Conservation (phyloP, 2,888 invertebrate genomes). For the Lapara coniferarum region DNA sequence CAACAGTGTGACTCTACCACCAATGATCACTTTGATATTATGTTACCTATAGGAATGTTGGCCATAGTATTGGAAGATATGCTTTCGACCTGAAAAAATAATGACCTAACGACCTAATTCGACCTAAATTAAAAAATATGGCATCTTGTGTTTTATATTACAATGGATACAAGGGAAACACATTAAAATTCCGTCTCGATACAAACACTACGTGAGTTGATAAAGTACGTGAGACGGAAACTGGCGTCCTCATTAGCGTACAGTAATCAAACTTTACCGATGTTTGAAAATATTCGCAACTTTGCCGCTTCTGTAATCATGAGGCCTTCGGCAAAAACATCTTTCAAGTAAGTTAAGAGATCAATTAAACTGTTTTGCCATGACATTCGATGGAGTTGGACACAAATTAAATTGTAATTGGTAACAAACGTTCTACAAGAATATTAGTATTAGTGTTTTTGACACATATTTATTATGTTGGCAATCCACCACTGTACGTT, state of each 20-base stretch:
- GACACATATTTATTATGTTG: neutral
- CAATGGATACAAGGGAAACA: neutral
- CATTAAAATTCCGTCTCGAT: slow-evolving; percentile 40
- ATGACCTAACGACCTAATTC: no score
- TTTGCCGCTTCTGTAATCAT: slow-evolving; percentile 19
- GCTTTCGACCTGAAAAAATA: no score
- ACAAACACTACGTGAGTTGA: slow-evolving; percentile 50
- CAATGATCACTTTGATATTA: no score
- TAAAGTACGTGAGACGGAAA: slow-evolving; percentile 53
- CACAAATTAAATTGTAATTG: neutral
- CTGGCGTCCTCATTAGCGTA: slow-evolving; percentile 45
- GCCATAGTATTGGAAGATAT: no score
- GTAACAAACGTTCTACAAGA: no score
- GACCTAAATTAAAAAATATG: no score
- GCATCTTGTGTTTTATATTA: neutral
- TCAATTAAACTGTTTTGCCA: slow-evolving; percentile 2
- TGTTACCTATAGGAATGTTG: no score
- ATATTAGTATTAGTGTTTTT: no score
- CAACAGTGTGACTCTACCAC: no score
- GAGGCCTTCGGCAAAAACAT: neutral
- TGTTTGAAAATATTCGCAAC: slow-evolving; percentile 31
- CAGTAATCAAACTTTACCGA: slow-evolving; percentile 44
- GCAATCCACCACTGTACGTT: no score
- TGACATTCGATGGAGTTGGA: neutral
- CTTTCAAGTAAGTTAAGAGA: neutral